phyloP scores from a whole-genome alignment of 2,797 vertebrate species.

The Diplodus sargus region DNA sequence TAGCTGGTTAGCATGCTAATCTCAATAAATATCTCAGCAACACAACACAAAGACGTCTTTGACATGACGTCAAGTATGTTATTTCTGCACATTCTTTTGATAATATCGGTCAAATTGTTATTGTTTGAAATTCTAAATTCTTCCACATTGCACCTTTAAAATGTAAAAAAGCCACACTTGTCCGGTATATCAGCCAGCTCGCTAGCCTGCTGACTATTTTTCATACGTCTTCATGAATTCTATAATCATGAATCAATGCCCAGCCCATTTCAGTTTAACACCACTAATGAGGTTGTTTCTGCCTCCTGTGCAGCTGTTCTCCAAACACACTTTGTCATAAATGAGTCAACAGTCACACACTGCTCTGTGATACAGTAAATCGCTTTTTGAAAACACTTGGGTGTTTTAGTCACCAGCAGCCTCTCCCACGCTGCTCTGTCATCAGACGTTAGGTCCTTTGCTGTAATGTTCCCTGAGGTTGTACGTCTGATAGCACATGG shows the following conservation, averaged over 20 bases:
- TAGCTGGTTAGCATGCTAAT: too few relatives aligned
- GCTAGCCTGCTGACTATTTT: background rate
- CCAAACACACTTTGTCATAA: slow-evolving; percentile 37
- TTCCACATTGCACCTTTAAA: background rate
- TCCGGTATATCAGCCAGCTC: slow-evolving; percentile 10
- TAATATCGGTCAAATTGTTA: too few relatives aligned
- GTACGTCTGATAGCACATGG: slow-evolving; percentile 86
- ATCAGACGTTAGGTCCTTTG: slow-evolving; percentile 87
- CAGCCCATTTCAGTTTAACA: slow-evolving; percentile 17
- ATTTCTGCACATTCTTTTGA: too few relatives aligned
- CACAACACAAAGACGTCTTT: too few relatives aligned
- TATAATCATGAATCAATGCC: slow-evolving; percentile 27
- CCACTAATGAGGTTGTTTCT: slow-evolving; percentile 45
- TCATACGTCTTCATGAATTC: slow-evolving; percentile 22
- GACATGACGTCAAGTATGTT: too few relatives aligned
- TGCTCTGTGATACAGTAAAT: slow-evolving; percentile 53
- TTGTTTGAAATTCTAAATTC: too few relatives aligned
- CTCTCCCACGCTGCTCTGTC: background rate
- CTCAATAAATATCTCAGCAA: too few relatives aligned
- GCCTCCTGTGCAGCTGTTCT: slow-evolving; percentile 43
- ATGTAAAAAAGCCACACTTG: slow-evolving; percentile 3
- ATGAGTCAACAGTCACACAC: slow-evolving; percentile 37
- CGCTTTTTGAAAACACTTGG: slow-evolving; percentile 18
- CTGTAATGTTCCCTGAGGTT: slow-evolving; percentile 85
- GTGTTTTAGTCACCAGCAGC: slow-evolving; percentile 28